Conservation (phyloP, 2,888 invertebrate species). For the Syritta pipiens region DNA sequence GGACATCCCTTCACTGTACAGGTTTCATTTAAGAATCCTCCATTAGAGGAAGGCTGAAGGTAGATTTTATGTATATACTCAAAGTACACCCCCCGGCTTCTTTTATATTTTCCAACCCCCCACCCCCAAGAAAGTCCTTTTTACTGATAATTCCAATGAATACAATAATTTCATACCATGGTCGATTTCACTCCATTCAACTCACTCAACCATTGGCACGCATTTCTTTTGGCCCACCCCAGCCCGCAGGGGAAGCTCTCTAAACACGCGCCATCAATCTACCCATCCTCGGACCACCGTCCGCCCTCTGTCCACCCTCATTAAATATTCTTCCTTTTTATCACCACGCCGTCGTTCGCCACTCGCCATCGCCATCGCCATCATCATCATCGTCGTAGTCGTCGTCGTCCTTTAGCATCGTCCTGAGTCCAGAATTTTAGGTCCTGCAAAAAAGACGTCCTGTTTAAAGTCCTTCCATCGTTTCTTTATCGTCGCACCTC, state of each 20-base stretch:
- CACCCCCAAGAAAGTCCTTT: too few species aligned
- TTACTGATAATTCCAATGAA: constrained; percentile 36
- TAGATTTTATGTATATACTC: too few species aligned
- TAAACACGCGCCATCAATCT: constrained; percentile 59
- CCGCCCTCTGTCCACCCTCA: constrained; percentile 38
- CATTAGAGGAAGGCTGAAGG: too few species aligned
- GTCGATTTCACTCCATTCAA: constrained; percentile 52
- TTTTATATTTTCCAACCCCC: too few species aligned
- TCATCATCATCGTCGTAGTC: too few species aligned
- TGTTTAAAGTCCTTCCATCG: constrained; percentile 10
- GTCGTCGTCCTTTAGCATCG: too few species aligned
- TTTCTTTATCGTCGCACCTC: constrained; percentile 33
- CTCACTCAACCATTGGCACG: constrained; percentile 38
- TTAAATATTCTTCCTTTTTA: constrained; percentile 55
- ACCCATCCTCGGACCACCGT: background rate
- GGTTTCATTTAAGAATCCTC: too few species aligned
- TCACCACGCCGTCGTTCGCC: constrained; percentile 27
- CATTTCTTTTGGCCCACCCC: constrained; percentile 10
- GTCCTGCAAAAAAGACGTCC: constrained; percentile 13
- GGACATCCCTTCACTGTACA: too few species aligned
- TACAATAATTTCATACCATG: constrained; percentile 41
- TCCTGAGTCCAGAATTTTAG: too few species aligned
- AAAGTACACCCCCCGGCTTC: background rate
- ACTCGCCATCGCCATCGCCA: too few species aligned
- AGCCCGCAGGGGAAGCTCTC: background rate